Conservation (phyloP, 2,888 invertebrate species). For the Tenthredo distinguenda region DNA sequence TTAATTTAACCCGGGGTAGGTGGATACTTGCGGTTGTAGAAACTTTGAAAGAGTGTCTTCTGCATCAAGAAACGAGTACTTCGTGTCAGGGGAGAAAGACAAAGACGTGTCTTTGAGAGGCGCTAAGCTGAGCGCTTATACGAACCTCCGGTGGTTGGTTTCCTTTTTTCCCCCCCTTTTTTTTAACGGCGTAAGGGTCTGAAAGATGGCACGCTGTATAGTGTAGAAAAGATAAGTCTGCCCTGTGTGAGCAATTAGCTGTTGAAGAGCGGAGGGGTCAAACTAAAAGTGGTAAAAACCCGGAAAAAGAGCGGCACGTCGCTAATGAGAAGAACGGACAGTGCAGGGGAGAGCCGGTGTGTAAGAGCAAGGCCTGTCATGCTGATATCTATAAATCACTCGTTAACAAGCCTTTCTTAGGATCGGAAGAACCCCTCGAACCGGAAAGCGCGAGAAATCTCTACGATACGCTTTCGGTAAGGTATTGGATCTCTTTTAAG, state of each 20-base stretch:
- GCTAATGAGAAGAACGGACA: conserved; percentile 46
- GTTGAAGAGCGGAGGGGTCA: conserved; percentile 29
- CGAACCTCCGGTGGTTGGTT: not conserved
- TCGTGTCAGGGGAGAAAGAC: conserved; percentile 21
- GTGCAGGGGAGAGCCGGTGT: not conserved
- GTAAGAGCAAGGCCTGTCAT: conserved; percentile 31
- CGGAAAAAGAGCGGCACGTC: conserved; percentile 23
- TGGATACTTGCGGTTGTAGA: not conserved
- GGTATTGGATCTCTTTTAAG: not conserved
- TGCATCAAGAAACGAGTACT: conserved; percentile 6
- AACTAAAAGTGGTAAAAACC: conserved; percentile 24
- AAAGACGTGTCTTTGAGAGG: conserved; percentile 48
- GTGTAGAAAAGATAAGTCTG: conserved; percentile 23
- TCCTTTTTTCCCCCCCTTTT: not conserved
- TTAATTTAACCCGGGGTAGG: conserved; percentile 24
- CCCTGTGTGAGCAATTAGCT: conserved; percentile 40
- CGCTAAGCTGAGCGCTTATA: conserved; percentile 42
- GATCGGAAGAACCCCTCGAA: not conserved
- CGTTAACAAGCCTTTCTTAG: conserved; percentile 48
- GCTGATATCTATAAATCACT: conserved; percentile 47
- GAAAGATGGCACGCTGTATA: not conserved
- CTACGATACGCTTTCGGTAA: not conserved
- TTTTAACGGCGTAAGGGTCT: not conserved
- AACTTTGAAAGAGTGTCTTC: conserved; percentile 33
- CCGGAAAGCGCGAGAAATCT: conserved; percentile 17